Evolutionary conservation across 2,113 vertebrate genomes (phyloP).

Genomic region (Eurypyga helias): DNA sequence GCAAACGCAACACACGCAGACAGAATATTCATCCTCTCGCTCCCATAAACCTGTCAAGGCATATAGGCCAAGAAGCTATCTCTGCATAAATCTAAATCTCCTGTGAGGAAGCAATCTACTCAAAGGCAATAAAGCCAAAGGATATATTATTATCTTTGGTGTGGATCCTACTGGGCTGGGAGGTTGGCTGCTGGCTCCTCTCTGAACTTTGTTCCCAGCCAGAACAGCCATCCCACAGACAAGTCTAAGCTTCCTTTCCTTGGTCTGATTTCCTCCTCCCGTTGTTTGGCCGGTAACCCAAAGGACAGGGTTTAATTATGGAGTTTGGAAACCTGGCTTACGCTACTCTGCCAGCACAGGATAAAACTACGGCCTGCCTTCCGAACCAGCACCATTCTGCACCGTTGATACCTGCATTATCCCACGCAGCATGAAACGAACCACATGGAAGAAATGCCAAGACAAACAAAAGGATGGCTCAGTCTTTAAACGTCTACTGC

Average conservation of each 20-base stretch:
- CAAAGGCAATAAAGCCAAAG: constrained; percentile 64
- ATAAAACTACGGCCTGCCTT: constrained; percentile 22
- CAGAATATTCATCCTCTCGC: constrained; percentile 47
- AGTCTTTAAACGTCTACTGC: background rate
- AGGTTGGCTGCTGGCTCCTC: constrained; percentile 57
- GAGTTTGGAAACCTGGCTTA: constrained; percentile 38
- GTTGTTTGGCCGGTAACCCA: constrained; percentile 47
- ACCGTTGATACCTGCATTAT: background rate
- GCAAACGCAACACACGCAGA: constrained; percentile 23
- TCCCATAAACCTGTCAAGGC: constrained; percentile 65
- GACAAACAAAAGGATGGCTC: constrained; percentile 10
- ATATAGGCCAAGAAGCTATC: constrained; percentile 55
- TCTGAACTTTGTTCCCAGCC: constrained; percentile 60
- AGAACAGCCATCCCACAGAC: constrained; percentile 57
- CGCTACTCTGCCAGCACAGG: background rate
- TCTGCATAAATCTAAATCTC: constrained; percentile 64
- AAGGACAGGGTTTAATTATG: constrained; percentile 50
- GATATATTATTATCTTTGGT: constrained; percentile 69
- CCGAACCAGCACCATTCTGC: background rate
- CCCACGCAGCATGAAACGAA: background rate
- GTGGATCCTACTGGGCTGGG: constrained; percentile 62
- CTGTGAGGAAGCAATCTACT: constrained; percentile 62
- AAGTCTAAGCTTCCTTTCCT: constrained; percentile 53
- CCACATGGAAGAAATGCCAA: background rate
- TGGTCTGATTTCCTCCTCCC: constrained; percentile 45